phyloP scores from a whole-genome alignment of 1,140 invertebrate genomes.

The Pteromalus puparum region DNA sequence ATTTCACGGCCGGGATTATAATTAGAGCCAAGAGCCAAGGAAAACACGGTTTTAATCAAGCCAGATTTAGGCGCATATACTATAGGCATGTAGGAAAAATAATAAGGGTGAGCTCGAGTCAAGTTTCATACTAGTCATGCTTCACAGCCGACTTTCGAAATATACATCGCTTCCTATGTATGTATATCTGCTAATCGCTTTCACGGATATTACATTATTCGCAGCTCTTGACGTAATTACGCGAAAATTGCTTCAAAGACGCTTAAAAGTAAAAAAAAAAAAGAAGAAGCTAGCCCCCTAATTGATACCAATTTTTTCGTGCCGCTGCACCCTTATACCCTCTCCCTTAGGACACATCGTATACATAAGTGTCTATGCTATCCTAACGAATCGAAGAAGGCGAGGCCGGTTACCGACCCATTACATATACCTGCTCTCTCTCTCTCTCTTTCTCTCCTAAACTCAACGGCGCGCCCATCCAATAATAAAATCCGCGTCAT shows the following conservation, averaged over 20 bases:
- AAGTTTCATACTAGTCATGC: too few relatives aligned
- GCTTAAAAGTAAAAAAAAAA: too few relatives aligned
- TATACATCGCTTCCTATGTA: too few relatives aligned
- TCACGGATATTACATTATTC: too few relatives aligned
- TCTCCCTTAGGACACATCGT: background rate
- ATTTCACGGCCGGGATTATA: slow-evolving; percentile 11
- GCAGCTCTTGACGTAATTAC: too few relatives aligned
- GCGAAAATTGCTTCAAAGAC: too few relatives aligned
- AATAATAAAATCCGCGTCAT: slow-evolving; percentile 72
- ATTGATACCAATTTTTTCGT: background rate
- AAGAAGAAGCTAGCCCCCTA: too few relatives aligned
- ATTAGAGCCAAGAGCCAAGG: background rate
- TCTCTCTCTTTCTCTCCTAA: background rate
- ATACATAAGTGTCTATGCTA: background rate
- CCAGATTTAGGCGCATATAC: background rate
- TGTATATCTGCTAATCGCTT: too few relatives aligned
- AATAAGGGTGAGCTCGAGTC: too few relatives aligned
- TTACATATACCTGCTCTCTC: background rate
- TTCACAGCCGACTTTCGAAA: too few relatives aligned
- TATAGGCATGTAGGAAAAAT: too few relatives aligned
- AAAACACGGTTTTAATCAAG: background rate
- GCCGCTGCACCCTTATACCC: background rate
- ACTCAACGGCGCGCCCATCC: slow-evolving; percentile 64
- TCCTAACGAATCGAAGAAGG: slow-evolving; percentile 9
- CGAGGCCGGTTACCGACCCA: slow-evolving; percentile 20